A percentile compares a stretch with the other conserved stretches of the same genome.
phyloP scores from a whole-genome alignment of 2,888 invertebrate genomes.

The Nasonovia ribisnigri region DNA sequence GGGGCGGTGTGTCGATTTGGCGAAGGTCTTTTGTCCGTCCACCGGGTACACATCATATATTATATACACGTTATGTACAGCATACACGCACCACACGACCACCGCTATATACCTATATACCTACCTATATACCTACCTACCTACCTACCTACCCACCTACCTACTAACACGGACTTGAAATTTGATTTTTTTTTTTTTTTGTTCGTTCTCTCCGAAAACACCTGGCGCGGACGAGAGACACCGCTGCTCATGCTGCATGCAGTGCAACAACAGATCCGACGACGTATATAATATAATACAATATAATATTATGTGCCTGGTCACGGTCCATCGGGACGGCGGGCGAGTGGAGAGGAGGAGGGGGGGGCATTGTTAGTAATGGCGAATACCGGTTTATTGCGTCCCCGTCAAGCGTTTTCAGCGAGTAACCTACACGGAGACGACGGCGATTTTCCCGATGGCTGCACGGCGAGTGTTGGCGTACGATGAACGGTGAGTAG shows the following conservation, averaged over 20 bases:
- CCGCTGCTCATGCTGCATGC: background rate
- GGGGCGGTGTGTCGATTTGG: constrained; percentile 44
- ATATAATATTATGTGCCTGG: constrained; percentile 29
- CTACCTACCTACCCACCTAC: background rate
- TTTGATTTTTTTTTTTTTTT: constrained; percentile 31
- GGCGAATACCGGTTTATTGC: constrained; percentile 62
- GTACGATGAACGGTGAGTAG: background rate
- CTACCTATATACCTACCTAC: background rate
- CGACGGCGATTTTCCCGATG: background rate
- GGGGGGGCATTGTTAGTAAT: constrained; percentile 42
- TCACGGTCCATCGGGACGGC: constrained; percentile 46
- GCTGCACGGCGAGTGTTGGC: background rate
- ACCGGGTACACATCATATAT: background rate
- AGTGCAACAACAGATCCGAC: constrained; percentile 25
- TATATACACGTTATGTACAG: background rate
- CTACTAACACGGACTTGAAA: constrained; percentile 7
- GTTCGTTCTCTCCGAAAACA: constrained; percentile 42
- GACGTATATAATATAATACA: background rate
- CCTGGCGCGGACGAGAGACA: constrained; percentile 44
- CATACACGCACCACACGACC: background rate
- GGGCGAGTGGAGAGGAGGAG: background rate
- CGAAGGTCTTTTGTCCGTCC: constrained; percentile 61
- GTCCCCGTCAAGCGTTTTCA: background rate
- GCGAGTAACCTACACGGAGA: background rate
- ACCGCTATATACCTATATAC: background rate